Conservation (phyloP, 2,797 vertebrate genomes). For the Acanthopagrus latus region DNA sequence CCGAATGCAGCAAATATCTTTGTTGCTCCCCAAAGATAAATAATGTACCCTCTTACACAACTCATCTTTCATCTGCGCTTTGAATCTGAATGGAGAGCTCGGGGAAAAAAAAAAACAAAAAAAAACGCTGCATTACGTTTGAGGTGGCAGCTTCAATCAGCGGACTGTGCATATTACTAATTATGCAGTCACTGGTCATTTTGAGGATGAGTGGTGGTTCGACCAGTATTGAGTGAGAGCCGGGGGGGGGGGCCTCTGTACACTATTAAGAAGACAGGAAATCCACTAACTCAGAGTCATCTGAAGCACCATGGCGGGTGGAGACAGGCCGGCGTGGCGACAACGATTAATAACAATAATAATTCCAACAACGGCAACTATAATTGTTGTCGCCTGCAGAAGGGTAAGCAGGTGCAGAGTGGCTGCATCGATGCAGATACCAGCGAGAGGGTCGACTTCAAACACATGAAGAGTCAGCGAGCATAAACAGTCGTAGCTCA, state of each 20-base stretch:
- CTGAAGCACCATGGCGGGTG: constrained; percentile 35
- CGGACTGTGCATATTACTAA: constrained; percentile 59
- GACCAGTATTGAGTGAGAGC: constrained; percentile 70
- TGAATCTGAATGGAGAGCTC: constrained; percentile 49
- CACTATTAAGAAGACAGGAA: constrained; percentile 60
- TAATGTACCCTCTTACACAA: constrained; percentile 66
- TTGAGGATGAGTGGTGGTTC: constrained; percentile 65
- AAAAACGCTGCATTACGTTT: constrained; percentile 25
- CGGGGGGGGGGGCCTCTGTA: constrained; percentile 49
- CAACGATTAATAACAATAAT: constrained; percentile 23
- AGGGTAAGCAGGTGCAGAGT: constrained; percentile 47
- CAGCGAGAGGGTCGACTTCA: constrained; percentile 18
- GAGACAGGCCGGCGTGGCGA: background rate
- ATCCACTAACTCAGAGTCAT: constrained; percentile 56
- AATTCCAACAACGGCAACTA: background rate
- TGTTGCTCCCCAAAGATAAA: constrained; percentile 71
- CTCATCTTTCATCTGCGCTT: constrained; percentile 62
- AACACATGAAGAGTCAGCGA: constrained; percentile 20
- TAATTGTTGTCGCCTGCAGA: constrained; percentile 45
- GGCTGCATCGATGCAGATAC: constrained; percentile 68
- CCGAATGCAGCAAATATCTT: constrained; percentile 65
- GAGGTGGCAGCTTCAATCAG: constrained; percentile 66
- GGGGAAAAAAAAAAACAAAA: constrained; percentile 9
- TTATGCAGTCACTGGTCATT: constrained; percentile 71
- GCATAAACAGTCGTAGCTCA: background rate